A percentile compares a stretch with the other conserved stretches of the same genome.
Evolutionary conservation across 1,140 invertebrate genomes (phyloP).

Genomic region (Rhagoletis zephyria): DNA sequence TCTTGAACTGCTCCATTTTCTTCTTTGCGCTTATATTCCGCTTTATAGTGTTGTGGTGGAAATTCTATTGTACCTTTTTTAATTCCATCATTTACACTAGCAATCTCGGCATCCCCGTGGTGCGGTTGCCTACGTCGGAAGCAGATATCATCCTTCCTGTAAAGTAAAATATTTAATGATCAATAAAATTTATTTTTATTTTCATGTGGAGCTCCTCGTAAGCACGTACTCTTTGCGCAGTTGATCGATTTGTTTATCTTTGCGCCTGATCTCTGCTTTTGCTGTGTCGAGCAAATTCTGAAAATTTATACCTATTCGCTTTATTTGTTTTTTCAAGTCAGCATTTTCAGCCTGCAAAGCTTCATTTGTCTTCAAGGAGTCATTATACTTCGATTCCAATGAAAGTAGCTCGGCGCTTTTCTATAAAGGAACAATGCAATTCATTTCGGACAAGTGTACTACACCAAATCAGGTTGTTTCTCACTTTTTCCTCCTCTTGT

Average conservation of each 20-base stretch:
- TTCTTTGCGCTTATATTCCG: neutral
- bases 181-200: too few species aligned
- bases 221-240: slow-evolving; percentile 67
- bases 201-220: neutral
- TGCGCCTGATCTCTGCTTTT: slow-evolving; percentile 65
- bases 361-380: slow-evolving; percentile 59
- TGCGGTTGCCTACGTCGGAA: slow-evolving; percentile 58
- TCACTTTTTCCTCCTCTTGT: slow-evolving; percentile 64
- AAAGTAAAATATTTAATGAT: neutral
- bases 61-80: neutral
- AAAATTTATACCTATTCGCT: slow-evolving; percentile 66
- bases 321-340: slow-evolving; percentile 64
- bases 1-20: neutral
- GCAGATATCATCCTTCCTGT: slow-evolving; percentile 69
- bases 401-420: slow-evolving; percentile 66
- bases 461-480: neutral
- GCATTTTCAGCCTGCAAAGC: slow-evolving; percentile 61
- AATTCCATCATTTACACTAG: neutral
- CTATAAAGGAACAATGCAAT: slow-evolving; percentile 56
- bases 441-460: neutral
- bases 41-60: neutral
- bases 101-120: neutral
- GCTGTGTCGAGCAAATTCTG: slow-evolving; percentile 68
- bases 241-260: slow-evolving; percentile 64
- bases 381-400: slow-evolving; percentile 61